Evolutionary conservation across 1,140 invertebrate genomes (phyloP), one percentile per base, ranked within the genome.

Genomic region (Drosophila seguyi): DNA sequence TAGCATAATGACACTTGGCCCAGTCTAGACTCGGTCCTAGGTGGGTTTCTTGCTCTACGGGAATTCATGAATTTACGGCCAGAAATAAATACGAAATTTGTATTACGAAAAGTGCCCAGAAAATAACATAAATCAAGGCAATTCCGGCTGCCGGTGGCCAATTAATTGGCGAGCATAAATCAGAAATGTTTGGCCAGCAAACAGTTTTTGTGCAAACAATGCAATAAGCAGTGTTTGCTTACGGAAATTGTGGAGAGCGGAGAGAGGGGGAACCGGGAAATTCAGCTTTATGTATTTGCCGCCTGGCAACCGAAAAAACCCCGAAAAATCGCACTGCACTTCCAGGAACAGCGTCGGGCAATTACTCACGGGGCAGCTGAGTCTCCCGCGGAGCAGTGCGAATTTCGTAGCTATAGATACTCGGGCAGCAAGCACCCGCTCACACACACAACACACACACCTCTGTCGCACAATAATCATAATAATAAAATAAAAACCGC

Each of bases 401-500:
- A 44, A 60, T 39, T 41, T 52, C 45, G 57, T 47, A 67, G 48
- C 60, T 52, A 69, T 62, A 62, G 47, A 44, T 10, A 61, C 18
- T n/a, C n/a, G n/a, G n/a, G 25, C 61, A 62, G 20, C 11, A 14
- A 58, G 20, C 11, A 27, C 25, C 57, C 36, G 52, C 44, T 20
- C 53, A 44, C 44, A 50, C 53, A 18, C n/a, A n/a, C n/a, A n/a
- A n/a, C n/a, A n/a, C n/a, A 3, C 20, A 66, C 60, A 76, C 58
- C 56, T 69, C 50, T 34, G 36, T 39, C 48, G 65, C 73, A 78
- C 65, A 88, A 59, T 62, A 74, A 62, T 76, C 65, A 82, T 77
- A 68, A 75, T 73, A 63, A 73, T 74, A 79, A 72, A 79, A 78
- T 62, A 88, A 80, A 88, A 90, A 90, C 85, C 85, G 80, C 84